These are phyloP conservation scores for Machimus atricapillus DNA, from an alignment of 2,888 invertebrate genomes.

Conservation along the genomic window DNA sequence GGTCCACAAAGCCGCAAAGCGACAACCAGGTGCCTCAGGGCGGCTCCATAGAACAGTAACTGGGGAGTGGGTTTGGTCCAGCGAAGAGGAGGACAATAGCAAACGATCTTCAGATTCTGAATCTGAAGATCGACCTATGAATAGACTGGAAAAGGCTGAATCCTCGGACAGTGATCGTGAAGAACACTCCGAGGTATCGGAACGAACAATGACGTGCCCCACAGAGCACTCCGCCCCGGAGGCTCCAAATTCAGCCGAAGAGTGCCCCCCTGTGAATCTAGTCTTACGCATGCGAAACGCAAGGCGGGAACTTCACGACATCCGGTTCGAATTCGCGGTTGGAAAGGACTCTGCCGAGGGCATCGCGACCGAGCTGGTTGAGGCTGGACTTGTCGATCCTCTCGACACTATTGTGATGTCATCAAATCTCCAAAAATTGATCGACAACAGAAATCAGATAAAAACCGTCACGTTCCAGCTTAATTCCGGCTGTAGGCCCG, in stretches of 20 bases:
- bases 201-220: constrained; percentile 61
- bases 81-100: constrained; percentile 83
- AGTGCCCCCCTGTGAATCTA: constrained; percentile 72
- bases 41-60: constrained; percentile 91
- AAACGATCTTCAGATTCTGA: constrained; percentile 65
- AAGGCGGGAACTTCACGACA: constrained; percentile 92
- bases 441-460: constrained; percentile 73
- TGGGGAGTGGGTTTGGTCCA: constrained; percentile 99
- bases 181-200: constrained; percentile 59
- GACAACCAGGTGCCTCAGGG: constrained; percentile 87
- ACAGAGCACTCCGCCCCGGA: neutral
- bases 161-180: constrained; percentile 69
- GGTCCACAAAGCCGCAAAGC: constrained; percentile 82
- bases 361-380: constrained; percentile 91
- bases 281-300: constrained; percentile 91
- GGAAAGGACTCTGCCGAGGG: constrained; percentile 91
- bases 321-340: constrained; percentile 93
- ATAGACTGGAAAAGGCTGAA: constrained; percentile 68
- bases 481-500: constrained; percentile 73
- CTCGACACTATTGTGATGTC: constrained; percentile 93
- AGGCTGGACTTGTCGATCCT: constrained; percentile 92
- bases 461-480: constrained; percentile 88
- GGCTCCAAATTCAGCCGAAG: constrained; percentile 60
- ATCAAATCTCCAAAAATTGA: constrained; percentile 87
- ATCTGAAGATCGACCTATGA: constrained; percentile 69